A percentile compares a stretch with the other conserved stretches of the same genome.
Evolutionary conservation across 1,140 invertebrate species (phyloP).

Genomic region (Delia radicum): DNA sequence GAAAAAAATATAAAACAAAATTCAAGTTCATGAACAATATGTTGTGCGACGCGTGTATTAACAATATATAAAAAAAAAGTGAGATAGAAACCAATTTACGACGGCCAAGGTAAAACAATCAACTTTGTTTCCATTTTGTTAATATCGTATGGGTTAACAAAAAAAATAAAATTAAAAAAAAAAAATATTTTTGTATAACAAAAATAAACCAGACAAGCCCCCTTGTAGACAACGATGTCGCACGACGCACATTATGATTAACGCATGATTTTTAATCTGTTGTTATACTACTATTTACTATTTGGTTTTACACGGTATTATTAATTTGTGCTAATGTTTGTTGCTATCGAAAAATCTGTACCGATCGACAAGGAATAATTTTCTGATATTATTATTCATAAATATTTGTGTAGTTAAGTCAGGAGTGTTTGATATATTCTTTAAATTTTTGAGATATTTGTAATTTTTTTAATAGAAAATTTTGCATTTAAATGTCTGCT

Average conservation of each 20-base stretch:
- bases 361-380: no score
- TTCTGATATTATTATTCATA: no score
- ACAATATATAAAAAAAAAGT: neutral
- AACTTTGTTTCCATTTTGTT: neutral
- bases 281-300: no score
- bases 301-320: no score
- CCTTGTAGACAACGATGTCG: neutral
- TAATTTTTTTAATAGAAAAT: no score
- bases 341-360: no score
- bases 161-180: neutral
- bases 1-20: neutral
- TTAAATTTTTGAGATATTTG: no score
- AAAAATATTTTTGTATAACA: neutral
- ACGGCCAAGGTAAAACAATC: neutral
- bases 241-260: neutral
- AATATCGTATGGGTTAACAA: neutral
- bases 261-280: neutral
- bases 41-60: neutral
- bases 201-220: slow-evolving; percentile 2
- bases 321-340: no score
- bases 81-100: neutral
- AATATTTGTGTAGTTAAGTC: no score
- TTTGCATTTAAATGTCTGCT: no score
- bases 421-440: no score
- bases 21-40: neutral